Conservation (phyloP, 2,113 vertebrate genomes). For the Trichomycterus rosablanca region DNA sequence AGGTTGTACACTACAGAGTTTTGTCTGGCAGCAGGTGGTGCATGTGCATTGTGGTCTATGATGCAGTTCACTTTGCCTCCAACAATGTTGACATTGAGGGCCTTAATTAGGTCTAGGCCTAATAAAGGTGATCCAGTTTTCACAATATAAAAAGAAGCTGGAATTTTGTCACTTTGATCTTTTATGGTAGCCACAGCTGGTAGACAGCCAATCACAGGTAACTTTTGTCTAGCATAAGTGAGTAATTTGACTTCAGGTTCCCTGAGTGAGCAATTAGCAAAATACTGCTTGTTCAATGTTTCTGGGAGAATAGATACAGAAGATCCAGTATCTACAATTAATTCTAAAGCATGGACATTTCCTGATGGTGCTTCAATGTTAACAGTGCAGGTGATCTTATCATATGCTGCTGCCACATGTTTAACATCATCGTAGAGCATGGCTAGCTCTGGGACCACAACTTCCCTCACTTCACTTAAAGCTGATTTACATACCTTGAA, state of each 20-base stretch:
- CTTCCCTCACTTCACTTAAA: constrained; percentile 13
- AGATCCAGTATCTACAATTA: constrained; percentile 24
- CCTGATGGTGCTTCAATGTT: constrained; percentile 16
- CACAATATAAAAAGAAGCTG: constrained; percentile 8
- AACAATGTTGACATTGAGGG: constrained; percentile 18
- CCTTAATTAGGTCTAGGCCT: constrained; percentile 29
- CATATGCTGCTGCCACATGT: no score
- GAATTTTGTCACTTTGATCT: neutral
- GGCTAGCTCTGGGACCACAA: constrained; percentile 9
- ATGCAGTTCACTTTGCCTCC: no score
- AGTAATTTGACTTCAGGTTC: no score
- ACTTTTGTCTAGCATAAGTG: no score
- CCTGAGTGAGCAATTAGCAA: no score
- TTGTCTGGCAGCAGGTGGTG: no score
- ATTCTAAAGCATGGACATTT: constrained; percentile 3
- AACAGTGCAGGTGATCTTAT: no score
- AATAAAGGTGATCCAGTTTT: constrained; percentile 23
- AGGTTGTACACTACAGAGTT: no score
- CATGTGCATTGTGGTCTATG: no score
- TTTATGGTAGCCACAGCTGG: neutral
- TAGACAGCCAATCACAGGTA: constrained; percentile 15
- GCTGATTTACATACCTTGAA: constrained; percentile 1
- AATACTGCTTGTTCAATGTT: no score
- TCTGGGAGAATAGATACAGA: constrained; percentile 20
- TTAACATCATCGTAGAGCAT: constrained; percentile 11